phyloP scores from a whole-genome alignment of 2,113 vertebrate species.

The Aramus guarauna region DNA sequence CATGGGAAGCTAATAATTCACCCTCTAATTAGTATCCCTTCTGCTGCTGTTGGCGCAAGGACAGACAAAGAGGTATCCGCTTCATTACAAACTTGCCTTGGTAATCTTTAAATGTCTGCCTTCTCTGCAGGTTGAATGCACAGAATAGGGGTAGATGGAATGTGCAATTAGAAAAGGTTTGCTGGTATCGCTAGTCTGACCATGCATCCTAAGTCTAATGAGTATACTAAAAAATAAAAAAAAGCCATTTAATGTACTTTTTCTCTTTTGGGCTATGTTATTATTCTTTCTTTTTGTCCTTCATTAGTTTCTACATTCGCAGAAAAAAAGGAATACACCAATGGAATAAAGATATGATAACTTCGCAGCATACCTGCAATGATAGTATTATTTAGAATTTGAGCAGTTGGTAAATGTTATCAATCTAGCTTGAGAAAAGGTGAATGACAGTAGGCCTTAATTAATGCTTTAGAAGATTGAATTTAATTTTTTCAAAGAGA shows the following conservation, averaged over 20 bases:
- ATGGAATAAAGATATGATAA: neutral
- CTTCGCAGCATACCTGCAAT: neutral
- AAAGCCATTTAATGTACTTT: neutral
- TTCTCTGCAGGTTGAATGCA: constrained; percentile 72
- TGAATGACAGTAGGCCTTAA: constrained; percentile 1
- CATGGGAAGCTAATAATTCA: constrained; percentile 87
- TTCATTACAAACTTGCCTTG: constrained; percentile 75
- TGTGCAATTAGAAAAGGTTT: constrained; percentile 68
- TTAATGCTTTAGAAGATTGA: neutral
- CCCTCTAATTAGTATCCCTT: constrained; percentile 86
- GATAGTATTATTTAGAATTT: neutral
- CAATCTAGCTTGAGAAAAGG: neutral
- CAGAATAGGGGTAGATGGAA: constrained; percentile 56
- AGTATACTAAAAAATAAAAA: constrained; percentile 28
- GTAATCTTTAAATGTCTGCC: constrained; percentile 78
- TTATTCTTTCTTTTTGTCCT: constrained; percentile 28
- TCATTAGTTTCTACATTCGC: constrained; percentile 11
- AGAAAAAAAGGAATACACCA: neutral
- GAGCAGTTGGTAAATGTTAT: neutral
- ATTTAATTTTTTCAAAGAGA: neutral
- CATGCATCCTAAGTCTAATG: constrained; percentile 52
- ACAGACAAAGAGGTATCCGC: constrained; percentile 78
- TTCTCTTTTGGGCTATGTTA: neutral
- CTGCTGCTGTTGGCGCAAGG: constrained; percentile 78
- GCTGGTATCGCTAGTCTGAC: neutral